phyloP scores from a whole-genome alignment of 2,888 invertebrate genomes.

The Mythimna pallens region DNA sequence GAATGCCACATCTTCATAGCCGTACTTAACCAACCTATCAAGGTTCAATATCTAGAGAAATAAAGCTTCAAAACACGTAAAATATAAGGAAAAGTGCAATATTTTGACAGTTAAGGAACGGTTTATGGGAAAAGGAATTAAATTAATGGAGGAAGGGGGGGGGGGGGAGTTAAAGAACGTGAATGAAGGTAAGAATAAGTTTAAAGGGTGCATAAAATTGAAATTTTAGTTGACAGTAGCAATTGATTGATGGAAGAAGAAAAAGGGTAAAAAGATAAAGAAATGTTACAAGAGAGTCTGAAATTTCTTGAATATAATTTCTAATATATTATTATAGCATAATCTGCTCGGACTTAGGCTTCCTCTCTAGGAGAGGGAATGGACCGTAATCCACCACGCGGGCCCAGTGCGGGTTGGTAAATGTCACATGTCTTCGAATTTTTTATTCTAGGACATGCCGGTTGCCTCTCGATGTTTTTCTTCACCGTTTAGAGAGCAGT shows the following conservation, averaged over 20 bases:
- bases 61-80: slow-evolving; percentile 27
- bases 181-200: not conserved
- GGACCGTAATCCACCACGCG: too few relatives aligned
- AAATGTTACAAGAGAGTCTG: too few relatives aligned
- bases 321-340: too few relatives aligned
- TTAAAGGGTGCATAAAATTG: slow-evolving; percentile 5
- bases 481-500: too few relatives aligned
- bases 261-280: too few relatives aligned
- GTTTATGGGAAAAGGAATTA: not conserved
- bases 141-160: not conserved
- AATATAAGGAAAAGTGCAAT: slow-evolving; percentile 7
- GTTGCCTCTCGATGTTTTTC: too few relatives aligned
- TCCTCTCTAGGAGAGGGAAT: too few relatives aligned
- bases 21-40: not conserved
- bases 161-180: slow-evolving; percentile 2
- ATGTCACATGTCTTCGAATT: too few relatives aligned
- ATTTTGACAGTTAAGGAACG: slow-evolving; percentile 33
- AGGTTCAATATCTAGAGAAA: slow-evolving; percentile 7
- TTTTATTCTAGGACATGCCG: too few relatives aligned
- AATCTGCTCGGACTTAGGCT: too few relatives aligned
- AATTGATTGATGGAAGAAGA: not conserved
- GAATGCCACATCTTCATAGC: slow-evolving; percentile 8
- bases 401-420: too few relatives aligned
- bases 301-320: too few relatives aligned
- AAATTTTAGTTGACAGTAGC: not conserved